These are phyloP conservation scores for Henricia sp. DNA, from an alignment of 53 echinoderm and acorn worm species.

Conservation along the genomic window DNA sequence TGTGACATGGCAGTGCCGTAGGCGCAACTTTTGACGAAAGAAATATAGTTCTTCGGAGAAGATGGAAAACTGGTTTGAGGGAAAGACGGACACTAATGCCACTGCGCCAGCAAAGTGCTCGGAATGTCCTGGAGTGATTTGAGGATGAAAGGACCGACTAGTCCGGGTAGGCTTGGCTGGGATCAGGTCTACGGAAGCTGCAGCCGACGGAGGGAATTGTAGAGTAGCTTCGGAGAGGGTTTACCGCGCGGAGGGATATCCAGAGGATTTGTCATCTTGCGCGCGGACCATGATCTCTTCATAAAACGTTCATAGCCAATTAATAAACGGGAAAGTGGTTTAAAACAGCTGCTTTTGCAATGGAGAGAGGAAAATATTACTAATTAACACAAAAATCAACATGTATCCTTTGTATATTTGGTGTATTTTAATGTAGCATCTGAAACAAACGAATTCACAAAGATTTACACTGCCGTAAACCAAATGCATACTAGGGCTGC, in stretches of 20 bases:
- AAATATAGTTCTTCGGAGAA: slow-evolving; percentile 3
- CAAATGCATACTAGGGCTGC: no score
- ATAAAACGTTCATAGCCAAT: slow-evolving; percentile 61
- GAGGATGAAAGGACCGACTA: slow-evolving; percentile 44
- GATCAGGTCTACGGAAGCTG: slow-evolving; percentile 25
- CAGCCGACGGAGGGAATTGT: not conserved
- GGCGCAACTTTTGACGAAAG: slow-evolving; percentile 6
- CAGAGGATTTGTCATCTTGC: slow-evolving; percentile 8
- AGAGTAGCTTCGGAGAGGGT: not conserved
- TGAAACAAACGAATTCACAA: no score
- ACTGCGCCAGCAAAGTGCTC: slow-evolving; percentile 48
- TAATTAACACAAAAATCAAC: no score
- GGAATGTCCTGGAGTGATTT: slow-evolving; percentile 40
- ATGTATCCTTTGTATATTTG: no score
- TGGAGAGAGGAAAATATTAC: no score
- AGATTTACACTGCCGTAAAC: no score
- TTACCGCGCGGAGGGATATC: slow-evolving; percentile 8
- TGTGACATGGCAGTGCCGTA: slow-evolving; percentile 20
- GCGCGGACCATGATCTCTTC: slow-evolving; percentile 20
- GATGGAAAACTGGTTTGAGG: slow-evolving; percentile 32
- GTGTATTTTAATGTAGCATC: no score
- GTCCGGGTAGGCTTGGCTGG: slow-evolving; percentile 11
- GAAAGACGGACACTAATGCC: slow-evolving; percentile 52
- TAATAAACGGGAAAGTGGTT: slow-evolving; percentile 28
- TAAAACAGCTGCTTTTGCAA: no score